Conservation (phyloP, 2,797 vertebrate species). For the Eulemur mongoz region DNA sequence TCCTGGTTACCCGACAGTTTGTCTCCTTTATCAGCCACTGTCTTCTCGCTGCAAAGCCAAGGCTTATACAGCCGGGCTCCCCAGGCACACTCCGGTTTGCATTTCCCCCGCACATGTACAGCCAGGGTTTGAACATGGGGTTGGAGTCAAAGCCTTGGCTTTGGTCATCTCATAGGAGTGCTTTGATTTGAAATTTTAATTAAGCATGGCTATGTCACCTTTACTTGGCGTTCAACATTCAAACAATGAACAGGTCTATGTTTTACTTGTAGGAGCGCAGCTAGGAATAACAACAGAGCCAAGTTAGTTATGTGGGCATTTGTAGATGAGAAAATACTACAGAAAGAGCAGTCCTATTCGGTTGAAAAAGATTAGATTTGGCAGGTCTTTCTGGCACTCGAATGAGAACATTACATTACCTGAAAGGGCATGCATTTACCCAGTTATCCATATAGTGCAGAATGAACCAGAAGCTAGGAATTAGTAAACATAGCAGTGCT, state of each 20-base stretch:
- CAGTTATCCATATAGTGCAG: not conserved
- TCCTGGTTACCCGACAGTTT: not conserved
- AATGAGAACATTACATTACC: not conserved
- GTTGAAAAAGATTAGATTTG: not conserved
- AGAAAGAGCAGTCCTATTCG: not conserved
- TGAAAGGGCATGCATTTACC: not conserved
- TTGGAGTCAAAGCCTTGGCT: not conserved
- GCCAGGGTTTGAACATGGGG: fast-evolving
- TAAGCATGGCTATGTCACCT: not conserved
- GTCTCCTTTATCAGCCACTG: fast-evolving
- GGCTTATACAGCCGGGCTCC: fast-evolving
- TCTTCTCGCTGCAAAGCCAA: not conserved
- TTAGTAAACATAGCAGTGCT: not conserved
- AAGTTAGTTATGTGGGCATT: not conserved
- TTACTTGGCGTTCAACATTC: not conserved
- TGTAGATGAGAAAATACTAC: not conserved
- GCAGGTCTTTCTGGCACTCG: not conserved
- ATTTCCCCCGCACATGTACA: not conserved
- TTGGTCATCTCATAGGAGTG: fast-evolving
- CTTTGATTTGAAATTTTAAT: not conserved
- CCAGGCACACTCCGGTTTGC: fast-evolving
- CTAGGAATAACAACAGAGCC: not conserved
- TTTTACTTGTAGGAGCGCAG: not conserved
- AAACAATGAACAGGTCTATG: not conserved
- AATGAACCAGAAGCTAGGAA: not conserved